phyloP scores from a whole-genome alignment of 2,888 invertebrate genomes.

The Suillia variegata region DNA sequence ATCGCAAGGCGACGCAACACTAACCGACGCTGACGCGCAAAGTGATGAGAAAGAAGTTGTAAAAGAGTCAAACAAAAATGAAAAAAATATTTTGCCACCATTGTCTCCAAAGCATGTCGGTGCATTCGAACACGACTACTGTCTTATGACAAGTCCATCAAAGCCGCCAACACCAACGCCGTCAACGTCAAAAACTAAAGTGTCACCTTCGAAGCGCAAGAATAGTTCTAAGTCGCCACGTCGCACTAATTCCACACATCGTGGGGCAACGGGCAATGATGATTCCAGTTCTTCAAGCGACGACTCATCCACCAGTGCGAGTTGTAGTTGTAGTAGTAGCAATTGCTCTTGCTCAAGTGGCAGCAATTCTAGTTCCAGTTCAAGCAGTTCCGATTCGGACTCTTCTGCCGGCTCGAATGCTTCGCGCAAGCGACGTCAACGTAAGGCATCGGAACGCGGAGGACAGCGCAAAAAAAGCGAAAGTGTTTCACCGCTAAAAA shows the following conservation, averaged over 20 bases:
- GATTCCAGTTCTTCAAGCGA: conserved; percentile 73
- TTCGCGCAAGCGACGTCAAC: conserved; percentile 60
- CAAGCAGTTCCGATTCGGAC: conserved; percentile 66
- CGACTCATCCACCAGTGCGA: conserved; percentile 77
- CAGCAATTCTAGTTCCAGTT: conserved; percentile 65
- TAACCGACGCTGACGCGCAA: conserved; percentile 16
- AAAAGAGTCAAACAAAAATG: no score
- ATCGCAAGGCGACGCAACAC: conserved; percentile 33
- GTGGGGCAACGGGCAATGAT: conserved; percentile 61
- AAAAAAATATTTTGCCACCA: no score
- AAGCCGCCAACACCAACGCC: conserved; percentile 43
- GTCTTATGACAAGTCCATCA: conserved; percentile 61
- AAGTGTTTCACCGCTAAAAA: conserved; percentile 35
- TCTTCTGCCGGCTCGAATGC: conserved; percentile 45
- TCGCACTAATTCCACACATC: conserved; percentile 20
- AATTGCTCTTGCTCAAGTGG: conserved; percentile 82
- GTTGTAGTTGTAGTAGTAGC: conserved; percentile 81
- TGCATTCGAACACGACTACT: conserved; percentile 79
- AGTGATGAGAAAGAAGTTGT: no score
- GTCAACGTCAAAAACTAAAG: conserved; percentile 36
- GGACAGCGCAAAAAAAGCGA: conserved; percentile 54
- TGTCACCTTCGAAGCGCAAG: conserved; percentile 51
- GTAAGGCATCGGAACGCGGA: conserved; percentile 62
- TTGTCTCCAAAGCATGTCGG: conserved; percentile 65
- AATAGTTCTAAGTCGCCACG: conserved; percentile 28